phyloP scores from a whole-genome alignment of 2,113 vertebrate species.

The Heterotilapia buettikoferi region DNA sequence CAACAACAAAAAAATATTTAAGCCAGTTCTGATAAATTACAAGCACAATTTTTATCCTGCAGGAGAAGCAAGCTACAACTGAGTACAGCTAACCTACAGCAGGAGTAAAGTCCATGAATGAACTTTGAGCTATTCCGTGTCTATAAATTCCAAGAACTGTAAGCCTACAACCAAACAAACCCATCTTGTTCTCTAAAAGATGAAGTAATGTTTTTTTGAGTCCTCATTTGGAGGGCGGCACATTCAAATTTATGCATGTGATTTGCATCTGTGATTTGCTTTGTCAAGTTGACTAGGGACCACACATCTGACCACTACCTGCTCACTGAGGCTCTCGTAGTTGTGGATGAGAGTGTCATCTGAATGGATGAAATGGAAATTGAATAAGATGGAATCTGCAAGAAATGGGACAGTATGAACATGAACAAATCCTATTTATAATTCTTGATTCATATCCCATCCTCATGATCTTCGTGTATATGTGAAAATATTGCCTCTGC shows the following conservation, averaged over 20 bases:
- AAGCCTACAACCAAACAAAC: background rate
- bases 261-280: background rate
- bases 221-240: background rate
- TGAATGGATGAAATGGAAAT: background rate
- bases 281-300: constrained; percentile 8
- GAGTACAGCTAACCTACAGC: background rate
- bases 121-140: background rate
- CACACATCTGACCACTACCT: background rate
- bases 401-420: background rate
- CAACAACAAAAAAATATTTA: background rate
- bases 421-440: background rate
- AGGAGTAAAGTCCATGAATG: background rate
- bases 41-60: background rate
- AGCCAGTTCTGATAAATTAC: background rate
- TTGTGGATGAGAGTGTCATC: background rate
- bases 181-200: background rate
- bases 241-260: background rate
- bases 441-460: background rate
- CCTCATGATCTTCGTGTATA: background rate
- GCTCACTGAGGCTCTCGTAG: background rate
- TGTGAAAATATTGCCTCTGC: background rate
- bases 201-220: background rate
- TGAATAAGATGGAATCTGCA: background rate
- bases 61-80: background rate
- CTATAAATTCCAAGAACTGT: background rate